phyloP scores from a whole-genome alignment of 1,140 invertebrate species.

The Bombus picipes region DNA sequence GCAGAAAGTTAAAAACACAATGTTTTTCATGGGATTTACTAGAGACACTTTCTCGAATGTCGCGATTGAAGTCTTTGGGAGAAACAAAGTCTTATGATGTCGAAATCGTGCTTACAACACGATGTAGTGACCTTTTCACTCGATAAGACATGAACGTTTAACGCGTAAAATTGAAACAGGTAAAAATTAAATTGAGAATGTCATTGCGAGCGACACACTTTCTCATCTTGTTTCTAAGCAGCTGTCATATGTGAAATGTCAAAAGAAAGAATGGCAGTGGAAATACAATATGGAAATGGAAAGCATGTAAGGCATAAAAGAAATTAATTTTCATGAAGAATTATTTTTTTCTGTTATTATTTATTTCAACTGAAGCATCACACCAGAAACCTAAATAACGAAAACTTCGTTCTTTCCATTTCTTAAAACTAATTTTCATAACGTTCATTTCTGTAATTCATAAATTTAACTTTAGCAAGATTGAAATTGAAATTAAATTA shows the following conservation, averaged over 20 bases:
- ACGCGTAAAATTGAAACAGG: constrained; percentile 11
- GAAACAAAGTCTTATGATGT: background rate
- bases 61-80: background rate
- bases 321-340: too few relatives aligned
- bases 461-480: too few relatives aligned
- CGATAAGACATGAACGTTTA: constrained; percentile 4
- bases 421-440: too few relatives aligned
- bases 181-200: background rate
- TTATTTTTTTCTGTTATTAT: too few relatives aligned
- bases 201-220: background rate
- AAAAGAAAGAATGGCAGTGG: background rate
- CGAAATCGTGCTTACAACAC: constrained; percentile 1
- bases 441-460: too few relatives aligned
- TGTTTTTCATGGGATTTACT: background rate
- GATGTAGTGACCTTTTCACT: background rate
- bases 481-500: too few relatives aligned
- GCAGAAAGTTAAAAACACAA: background rate
- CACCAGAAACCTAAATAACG: too few relatives aligned
- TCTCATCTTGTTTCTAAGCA: background rate
- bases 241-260: background rate
- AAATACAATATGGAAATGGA: too few relatives aligned
- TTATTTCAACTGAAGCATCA: too few relatives aligned
- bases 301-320: too few relatives aligned
- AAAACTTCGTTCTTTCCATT: too few relatives aligned
- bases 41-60: background rate